Base-by-base conservation (phyloP, 2,888 invertebrate species). In the Rutpela maculata region DNA sequence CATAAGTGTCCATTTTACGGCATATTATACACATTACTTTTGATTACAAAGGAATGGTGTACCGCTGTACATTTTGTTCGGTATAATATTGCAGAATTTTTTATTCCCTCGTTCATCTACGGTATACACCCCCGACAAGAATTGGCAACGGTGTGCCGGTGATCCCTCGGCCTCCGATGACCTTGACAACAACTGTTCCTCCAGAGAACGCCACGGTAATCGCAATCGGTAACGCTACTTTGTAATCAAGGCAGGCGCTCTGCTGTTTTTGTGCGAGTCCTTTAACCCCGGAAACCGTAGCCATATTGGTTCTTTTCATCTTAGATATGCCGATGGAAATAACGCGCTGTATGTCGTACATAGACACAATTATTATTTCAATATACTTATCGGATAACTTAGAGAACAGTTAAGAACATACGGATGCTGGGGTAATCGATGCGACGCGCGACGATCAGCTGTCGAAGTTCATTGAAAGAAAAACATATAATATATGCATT, bases 161-260 rank as follows among this genome's bases (percentile, higher is more conserved):
- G 69, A 38, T 78, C 75, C 77, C 68, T 74, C 78, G 80, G 78
- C 83, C 84, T 83, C 81, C 77, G 80, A 81, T 81, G 83, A 81
- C 84, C 84, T 84, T 84, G 84, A 78, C 77, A 78, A 77, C 76
- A 77, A 80, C 81, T 74, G 80, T 78, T 80, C 73, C 68, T 74
- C 72, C 1, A 55, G 26, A 43, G 71, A 75, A 76, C 71, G 67
- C 77, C 77, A 74, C 69, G 35, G 31, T 62, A 31, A 31, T 55
- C 68, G 68, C 78, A 79, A 79, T 78, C 43, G 76, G 74, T 77
- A 79, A 79, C 79, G 79, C 78, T 75, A 78, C 74, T 76, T 71
- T 67, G 74, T 71, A 81, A 79, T 76, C 76, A 62, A 68, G 71
- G 26, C 78, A 50, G 50, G 56, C 71, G 56, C 71, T 73, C 59